A percentile compares a stretch with the other conserved stretches of the same genome.
Evolutionary conservation across 2,113 vertebrate species (phyloP).

Genomic region (Danio rerio): DNA sequence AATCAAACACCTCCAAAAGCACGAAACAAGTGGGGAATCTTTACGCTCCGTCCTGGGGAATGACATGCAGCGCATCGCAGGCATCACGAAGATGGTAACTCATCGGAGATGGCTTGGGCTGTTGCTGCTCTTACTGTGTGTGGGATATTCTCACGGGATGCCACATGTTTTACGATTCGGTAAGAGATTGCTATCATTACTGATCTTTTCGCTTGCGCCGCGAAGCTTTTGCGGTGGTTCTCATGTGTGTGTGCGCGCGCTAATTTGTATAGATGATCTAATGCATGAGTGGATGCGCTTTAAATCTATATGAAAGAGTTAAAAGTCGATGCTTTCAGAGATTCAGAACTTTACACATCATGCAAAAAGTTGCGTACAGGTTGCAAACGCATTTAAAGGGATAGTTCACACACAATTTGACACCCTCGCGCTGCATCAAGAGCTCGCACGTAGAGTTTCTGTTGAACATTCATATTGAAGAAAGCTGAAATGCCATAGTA

Average conservation of each 20-base stretch:
- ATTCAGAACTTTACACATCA: too few relatives aligned
- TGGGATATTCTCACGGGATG: conserved; percentile 94
- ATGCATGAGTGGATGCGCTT: background rate
- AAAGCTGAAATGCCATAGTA: too few relatives aligned
- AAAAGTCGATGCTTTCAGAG: background rate
- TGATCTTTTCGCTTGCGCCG: conserved; percentile 6
- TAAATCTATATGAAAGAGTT: background rate
- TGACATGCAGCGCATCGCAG: conserved; percentile 79
- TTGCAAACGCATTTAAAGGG: background rate
- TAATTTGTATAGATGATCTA: background rate
- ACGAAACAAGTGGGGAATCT: conserved; percentile 82
- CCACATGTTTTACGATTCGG: conserved; percentile 98
- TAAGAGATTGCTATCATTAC: conserved; percentile 77
- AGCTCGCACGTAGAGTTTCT: too few relatives aligned
- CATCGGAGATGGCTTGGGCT: conserved; percentile 85
- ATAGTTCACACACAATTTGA: too few relatives aligned
- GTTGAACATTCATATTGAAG: too few relatives aligned
- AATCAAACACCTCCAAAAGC: conserved; percentile 77
- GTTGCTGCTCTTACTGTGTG: conserved; percentile 88
- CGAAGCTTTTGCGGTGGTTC: background rate
- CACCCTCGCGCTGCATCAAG: too few relatives aligned
- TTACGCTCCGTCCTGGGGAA: conserved; percentile 79
- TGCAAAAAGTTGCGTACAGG: conserved; percentile 11
- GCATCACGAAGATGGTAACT: conserved; percentile 94
- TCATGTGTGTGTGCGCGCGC: background rate